phyloP scores from a whole-genome alignment of 2,113 vertebrate genomes.

The Carettochelys insculpta region DNA sequence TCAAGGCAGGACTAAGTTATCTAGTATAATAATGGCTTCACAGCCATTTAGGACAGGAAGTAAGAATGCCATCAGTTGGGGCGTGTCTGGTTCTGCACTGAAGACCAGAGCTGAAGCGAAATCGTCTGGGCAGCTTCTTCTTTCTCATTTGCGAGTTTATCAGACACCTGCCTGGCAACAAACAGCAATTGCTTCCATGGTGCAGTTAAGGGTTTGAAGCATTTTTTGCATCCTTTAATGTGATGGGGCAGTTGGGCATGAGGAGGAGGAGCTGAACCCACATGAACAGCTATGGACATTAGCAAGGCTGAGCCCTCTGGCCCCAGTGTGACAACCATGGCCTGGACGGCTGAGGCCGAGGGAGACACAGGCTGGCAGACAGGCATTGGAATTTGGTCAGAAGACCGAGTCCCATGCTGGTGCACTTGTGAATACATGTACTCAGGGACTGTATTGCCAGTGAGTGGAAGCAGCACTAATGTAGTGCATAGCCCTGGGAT shows the following conservation, averaged over 20 bases:
- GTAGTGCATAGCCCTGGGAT: accelerated
- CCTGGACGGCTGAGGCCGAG: accelerated
- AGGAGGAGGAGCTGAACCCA: accelerated
- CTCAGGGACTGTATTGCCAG: neutral
- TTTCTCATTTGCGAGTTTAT: neutral
- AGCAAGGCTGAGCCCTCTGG: neutral
- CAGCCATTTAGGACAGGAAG: neutral
- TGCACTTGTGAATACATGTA: accelerated
- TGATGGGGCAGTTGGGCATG: neutral
- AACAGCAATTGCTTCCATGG: accelerated
- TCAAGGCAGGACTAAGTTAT: too few relatives aligned
- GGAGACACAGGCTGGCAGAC: neutral
- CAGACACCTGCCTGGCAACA: neutral
- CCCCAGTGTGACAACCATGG: accelerated
- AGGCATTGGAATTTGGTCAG: neutral
- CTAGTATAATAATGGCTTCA: neutral
- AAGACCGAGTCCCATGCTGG: neutral
- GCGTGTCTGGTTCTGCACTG: too few relatives aligned
- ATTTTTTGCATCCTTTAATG: neutral
- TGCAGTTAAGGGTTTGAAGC: neutral
- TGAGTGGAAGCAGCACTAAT: accelerated
- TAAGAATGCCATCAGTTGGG: neutral
- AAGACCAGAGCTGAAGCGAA: accelerated
- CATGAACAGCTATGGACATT: neutral
- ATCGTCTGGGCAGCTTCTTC: neutral